Base-by-base conservation (phyloP, 2,113 vertebrate species). In the Zosterops lateralis region DNA sequence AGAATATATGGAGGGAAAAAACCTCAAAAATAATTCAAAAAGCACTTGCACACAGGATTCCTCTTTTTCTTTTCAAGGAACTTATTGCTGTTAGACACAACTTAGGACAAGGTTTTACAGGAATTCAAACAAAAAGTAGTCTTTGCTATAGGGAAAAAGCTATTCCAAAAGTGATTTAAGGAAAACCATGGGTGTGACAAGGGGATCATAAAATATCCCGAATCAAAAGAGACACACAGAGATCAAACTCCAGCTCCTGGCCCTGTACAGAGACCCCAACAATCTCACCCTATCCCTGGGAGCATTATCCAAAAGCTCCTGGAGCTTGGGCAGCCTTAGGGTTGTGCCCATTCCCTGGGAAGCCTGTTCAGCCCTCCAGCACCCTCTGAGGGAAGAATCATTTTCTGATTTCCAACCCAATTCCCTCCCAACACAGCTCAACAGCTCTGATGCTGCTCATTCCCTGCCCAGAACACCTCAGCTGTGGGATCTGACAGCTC, bases 301-400 rank as follows among this genome's bases (percentile, higher is more conserved):
- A 60, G 16, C 0, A 0, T 5, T 60, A 10, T 20, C 53, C 60
- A 17, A 67, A 38, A 0, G 0, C 1, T 54, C 20, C 17, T 54
- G 61, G 29, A 34, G 24, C 2, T 53, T 1, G 40, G 61, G n/a
- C 61, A 47, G 45, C n/a, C 38, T 15, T 2, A 13, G 28, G 1
- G 4, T 29, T 0, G 2, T 60, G 24, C 1, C 53, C 68, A n/a
- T 38, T 45, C n/a, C 29, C 17, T 68, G 17, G 8, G 14, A 29
- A 61, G 47, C n/a, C n/a, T 54, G 47, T 0, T 0, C n/a, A 40
- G 29, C 40, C n/a, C 14, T n/a, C 24, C 34, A 29, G 3, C 17
- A 54, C 9, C 19, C 54, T 47, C 25, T 40, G 26, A 0, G 8
- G 5, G 21, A 54, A 54, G 20, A 54, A 16, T 4, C 9, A 22